Conservation (phyloP, 2,888 invertebrate genomes). For the Agonum fuliginosum region DNA sequence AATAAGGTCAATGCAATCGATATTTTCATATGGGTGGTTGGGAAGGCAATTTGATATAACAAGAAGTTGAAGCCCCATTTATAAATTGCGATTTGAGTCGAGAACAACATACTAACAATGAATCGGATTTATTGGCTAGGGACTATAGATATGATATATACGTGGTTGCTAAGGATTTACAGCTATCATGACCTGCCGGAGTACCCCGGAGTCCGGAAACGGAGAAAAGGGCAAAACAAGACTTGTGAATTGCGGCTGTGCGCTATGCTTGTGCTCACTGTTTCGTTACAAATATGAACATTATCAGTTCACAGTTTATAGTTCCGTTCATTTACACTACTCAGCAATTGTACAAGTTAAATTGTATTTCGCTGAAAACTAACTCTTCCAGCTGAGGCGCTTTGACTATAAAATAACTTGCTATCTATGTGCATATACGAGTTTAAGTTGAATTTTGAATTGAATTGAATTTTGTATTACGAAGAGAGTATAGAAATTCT, state of each 20-base stretch:
- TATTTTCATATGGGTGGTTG: no score
- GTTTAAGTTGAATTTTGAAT: no score
- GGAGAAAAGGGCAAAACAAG: conserved; percentile 47
- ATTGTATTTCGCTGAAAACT: neutral
- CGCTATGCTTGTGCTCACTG: conserved; percentile 31
- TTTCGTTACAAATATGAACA: conserved; percentile 28
- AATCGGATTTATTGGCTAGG: neutral
- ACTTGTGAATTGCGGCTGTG: conserved; percentile 4
- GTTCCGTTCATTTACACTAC: conserved; percentile 40
- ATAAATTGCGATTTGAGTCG: neutral
- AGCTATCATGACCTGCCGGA: conserved; percentile 50
- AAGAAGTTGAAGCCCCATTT: conserved; percentile 20
- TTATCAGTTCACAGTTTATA: conserved; percentile 46
- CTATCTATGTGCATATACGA: no score
- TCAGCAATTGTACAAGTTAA: conserved; percentile 21
- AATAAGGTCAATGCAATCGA: neutral
- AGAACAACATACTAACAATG: conserved; percentile 1
- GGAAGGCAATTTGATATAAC: conserved; percentile 24
- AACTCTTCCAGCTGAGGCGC: neutral
- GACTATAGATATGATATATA: conserved; percentile 46
- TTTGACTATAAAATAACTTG: conserved; percentile 30
- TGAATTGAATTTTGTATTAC: no score
- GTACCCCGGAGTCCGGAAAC: conserved; percentile 54
- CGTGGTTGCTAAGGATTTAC: conserved; percentile 46
- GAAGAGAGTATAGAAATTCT: no score